A percentile compares a stretch with the other conserved stretches of the same genome.
phyloP scores from a whole-genome alignment of 2,113 vertebrate species.

The Apaloderma vittatum region DNA sequence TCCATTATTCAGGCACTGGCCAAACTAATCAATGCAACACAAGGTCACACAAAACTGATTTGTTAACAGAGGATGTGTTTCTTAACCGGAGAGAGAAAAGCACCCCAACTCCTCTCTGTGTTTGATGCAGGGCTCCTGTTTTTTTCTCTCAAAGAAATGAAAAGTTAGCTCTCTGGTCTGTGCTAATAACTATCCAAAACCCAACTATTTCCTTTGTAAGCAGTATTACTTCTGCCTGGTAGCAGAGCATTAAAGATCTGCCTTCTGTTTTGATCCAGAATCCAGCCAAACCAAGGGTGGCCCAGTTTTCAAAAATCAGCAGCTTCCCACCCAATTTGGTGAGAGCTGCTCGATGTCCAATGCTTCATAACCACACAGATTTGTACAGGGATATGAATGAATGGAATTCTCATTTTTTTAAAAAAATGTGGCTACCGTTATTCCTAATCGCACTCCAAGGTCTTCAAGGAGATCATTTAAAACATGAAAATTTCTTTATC shows the following conservation, averaged over 20 bases:
- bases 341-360: not conserved
- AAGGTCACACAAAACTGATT: constrained; percentile 49
- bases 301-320: not conserved
- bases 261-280: not conserved
- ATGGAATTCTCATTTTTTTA: not conserved
- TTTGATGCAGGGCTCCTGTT: not conserved
- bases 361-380: not conserved
- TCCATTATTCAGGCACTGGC: constrained; percentile 42
- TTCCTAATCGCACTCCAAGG: not conserved
- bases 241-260: not conserved
- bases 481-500: not conserved
- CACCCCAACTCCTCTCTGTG: not conserved
- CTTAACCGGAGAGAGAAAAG: not conserved
- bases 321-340: not conserved
- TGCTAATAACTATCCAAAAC: not conserved
- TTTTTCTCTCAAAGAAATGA: not conserved
- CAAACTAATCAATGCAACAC: constrained; percentile 54
- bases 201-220: not conserved
- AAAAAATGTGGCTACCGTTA: not conserved
- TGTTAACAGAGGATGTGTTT: not conserved
- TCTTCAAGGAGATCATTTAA: not conserved
- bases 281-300: not conserved
- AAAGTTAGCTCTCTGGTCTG: not conserved
- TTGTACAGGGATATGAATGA: not conserved
- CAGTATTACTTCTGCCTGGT: not conserved